phyloP scores from a whole-genome alignment of 2,113 vertebrate species.

The Todiramphus saurophagus region DNA sequence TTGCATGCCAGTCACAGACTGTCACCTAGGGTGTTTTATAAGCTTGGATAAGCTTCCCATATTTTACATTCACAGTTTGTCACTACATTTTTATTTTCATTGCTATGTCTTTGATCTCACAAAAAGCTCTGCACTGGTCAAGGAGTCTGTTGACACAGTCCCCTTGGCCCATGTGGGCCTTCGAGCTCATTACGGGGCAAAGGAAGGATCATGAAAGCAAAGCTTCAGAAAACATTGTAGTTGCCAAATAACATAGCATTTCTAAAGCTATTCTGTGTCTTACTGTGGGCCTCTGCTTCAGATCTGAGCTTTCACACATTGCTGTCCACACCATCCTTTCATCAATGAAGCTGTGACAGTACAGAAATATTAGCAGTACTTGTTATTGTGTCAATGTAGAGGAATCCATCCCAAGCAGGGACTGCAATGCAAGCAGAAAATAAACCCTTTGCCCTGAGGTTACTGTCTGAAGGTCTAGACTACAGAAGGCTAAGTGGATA shows the following conservation, averaged over 20 bases:
- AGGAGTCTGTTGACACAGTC: constrained; percentile 17
- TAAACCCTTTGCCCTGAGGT: background rate
- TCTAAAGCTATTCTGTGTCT: background rate
- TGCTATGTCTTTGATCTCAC: constrained; percentile 32
- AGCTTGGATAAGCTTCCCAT: background rate
- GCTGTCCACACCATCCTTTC: background rate
- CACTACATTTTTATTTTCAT: constrained; percentile 16
- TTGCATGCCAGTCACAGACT: background rate
- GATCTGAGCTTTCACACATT: background rate
- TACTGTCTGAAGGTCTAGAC: background rate
- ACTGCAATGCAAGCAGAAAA: background rate
- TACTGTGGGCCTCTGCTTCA: background rate
- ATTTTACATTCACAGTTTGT: constrained; percentile 14
- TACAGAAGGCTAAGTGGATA: background rate
- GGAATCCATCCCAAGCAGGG: background rate
- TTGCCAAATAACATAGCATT: constrained; percentile 14
- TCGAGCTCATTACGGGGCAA: background rate
- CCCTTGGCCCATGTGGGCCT: background rate
- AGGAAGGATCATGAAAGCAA: background rate
- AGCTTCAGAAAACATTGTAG: background rate
- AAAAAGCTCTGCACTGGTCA: background rate
- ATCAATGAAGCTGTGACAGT: background rate
- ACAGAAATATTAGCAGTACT: background rate
- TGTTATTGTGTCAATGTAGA: accelerated
- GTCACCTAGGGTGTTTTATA: background rate